Evolutionary conservation across 2,888 invertebrate species (phyloP).

Genomic region (Blastobasis adustella): DNA sequence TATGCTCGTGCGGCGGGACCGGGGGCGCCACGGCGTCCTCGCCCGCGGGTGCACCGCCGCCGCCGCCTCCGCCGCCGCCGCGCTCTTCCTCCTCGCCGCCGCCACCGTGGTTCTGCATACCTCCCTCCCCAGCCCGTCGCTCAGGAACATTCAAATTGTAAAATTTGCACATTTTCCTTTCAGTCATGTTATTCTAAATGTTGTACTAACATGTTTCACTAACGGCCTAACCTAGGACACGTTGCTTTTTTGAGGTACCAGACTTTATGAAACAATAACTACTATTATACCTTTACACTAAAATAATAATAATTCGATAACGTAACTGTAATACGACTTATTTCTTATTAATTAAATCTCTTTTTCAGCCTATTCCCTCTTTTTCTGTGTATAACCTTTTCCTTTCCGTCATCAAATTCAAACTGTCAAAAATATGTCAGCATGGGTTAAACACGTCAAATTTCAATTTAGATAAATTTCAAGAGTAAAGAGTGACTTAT

Average conservation of each 20-base stretch:
- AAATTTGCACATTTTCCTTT: constrained; percentile 74
- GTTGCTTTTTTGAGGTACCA: constrained; percentile 52
- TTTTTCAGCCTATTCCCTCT: constrained; percentile 63
- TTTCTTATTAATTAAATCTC: constrained; percentile 38
- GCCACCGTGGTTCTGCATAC: constrained; percentile 46
- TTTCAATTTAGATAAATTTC: background rate
- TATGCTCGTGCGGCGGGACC: constrained; percentile 90
- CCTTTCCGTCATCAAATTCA: constrained; percentile 73
- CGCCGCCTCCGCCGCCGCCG: constrained; percentile 24
- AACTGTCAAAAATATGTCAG: constrained; percentile 63
- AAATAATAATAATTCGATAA: constrained; percentile 31
- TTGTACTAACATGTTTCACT: constrained; percentile 66
- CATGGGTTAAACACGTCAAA: constrained; percentile 28
- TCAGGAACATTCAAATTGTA: constrained; percentile 73
- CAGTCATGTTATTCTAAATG: constrained; percentile 70
- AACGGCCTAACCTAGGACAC: constrained; percentile 73
- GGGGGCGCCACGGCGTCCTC: constrained; percentile 52
- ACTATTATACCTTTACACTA: constrained; percentile 33
- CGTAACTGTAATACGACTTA: constrained; percentile 32
- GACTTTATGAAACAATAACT: constrained; percentile 37
- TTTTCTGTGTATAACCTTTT: constrained; percentile 71
- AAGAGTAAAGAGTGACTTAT: background rate
- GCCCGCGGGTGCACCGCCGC: constrained; percentile 27
- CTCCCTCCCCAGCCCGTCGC: constrained; percentile 58
- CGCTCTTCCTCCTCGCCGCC: constrained; percentile 54